These are phyloP conservation scores for Tipula confusa DNA, from an alignment of 2,888 invertebrate genomes.

Conservation along the genomic window DNA sequence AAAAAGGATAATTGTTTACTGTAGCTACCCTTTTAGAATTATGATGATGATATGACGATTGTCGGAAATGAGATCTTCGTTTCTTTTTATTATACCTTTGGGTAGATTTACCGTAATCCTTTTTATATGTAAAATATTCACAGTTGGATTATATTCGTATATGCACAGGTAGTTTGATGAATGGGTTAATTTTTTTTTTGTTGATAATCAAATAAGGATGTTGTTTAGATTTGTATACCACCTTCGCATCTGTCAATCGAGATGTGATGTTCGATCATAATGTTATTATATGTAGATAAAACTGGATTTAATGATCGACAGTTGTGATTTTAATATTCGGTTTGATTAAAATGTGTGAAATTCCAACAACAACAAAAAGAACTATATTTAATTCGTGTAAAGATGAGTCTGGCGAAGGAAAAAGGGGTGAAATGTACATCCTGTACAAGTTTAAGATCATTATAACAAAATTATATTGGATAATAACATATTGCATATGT, in stretches of 20 bases:
- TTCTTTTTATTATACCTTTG: not conserved
- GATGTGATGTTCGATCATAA: not conserved
- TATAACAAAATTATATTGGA: not conserved
- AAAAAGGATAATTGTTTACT: not conserved
- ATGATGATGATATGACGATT: not conserved
- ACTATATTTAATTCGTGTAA: not conserved
- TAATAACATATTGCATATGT: not conserved
- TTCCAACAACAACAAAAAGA: not conserved
- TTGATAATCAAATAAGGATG: slow-evolving; percentile 30
- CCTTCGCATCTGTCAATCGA: not conserved
- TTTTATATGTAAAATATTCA: not conserved
- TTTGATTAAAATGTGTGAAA: not conserved
- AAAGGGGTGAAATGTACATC: not conserved
- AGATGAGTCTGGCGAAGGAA: not conserved
- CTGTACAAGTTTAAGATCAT: not conserved
- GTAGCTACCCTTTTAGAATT: slow-evolving; percentile 14
- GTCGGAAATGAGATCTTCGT: not conserved
- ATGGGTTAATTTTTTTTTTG: slow-evolving; percentile 27
- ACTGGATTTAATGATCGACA: not conserved
- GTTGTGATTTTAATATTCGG: not conserved
- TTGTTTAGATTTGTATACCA: not conserved
- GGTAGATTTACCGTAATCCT: not conserved
- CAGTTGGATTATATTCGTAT: not conserved
- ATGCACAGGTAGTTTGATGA: not conserved
- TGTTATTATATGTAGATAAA: not conserved